Evolutionary conservation across 2,113 vertebrate genomes (phyloP), one percentile per base, ranked within the genome.

Genomic region (Oreocharis arfaki): DNA sequence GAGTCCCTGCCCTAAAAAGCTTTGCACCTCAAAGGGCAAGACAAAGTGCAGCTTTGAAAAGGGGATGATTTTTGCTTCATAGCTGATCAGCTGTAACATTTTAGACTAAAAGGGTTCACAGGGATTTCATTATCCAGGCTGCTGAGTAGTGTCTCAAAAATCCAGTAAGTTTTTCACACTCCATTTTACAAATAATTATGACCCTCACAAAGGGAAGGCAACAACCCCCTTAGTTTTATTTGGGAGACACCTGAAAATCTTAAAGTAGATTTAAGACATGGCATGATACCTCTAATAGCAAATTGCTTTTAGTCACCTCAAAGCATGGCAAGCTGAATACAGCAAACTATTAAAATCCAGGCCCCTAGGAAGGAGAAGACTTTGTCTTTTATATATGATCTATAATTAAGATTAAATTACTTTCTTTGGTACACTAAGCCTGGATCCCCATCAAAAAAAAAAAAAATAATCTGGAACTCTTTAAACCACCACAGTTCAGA

Each of bases 381-480:
- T 64, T 56, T 27, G 13, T 47, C 30, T 75, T 47, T 10, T 7
- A 30, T 16, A 32, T 0, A 0, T 24, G 6, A 67, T 12, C 5
- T 46, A 26, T 37, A 92, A 49, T 35, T 37, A 16, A 46, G 14
- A 50, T 39, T 70, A 42, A 78, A 42, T 46, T 53, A 63, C 3
- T 49, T 79, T 21, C 27, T 21, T 44, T 7, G 11, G 11, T 61
- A 52, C 27, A 50, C 5, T 27, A 23, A 50, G 18, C 2, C 22
- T 65, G 37, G 19, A 13, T 30, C 4, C 16, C 16, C 28, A 52
- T 22, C 2, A 3, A 49, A 46, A 41, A 57, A 32, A 6, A 32
- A 49, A 2, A 37, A 18, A 44, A 33, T 22, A 44, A 33, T 22
- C 42, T 37, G 33, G 3, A 50, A 33, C 3, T 44, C 27, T 33